Conservation (phyloP, 2,113 vertebrate genomes). For the Ibidorhyncha struthersii region DNA sequence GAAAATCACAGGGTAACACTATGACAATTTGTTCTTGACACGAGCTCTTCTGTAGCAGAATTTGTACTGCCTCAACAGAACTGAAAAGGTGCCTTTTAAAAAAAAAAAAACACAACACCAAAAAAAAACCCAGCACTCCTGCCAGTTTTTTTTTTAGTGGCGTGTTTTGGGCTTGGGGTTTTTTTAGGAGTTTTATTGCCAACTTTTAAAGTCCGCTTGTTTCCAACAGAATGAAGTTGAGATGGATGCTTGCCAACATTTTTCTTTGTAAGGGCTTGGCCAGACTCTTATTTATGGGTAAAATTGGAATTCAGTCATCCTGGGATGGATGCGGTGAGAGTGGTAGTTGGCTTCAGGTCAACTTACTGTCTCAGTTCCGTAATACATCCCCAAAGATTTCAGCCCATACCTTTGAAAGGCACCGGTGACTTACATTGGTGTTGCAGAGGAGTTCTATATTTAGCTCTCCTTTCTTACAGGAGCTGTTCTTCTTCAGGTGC, state of each 20-base stretch:
- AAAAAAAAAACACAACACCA: background rate
- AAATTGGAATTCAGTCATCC: background rate
- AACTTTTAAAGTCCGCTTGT: background rate
- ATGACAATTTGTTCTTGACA: background rate
- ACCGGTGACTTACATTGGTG: background rate
- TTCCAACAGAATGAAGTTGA: background rate
- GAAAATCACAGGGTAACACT: background rate
- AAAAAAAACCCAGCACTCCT: background rate
- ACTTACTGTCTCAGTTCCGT: background rate
- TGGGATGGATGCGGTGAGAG: background rate
- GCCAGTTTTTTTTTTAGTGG: background rate
- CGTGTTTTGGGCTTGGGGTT: background rate
- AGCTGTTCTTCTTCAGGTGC: background rate
- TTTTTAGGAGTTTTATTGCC: background rate
- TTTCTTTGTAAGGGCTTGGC: background rate
- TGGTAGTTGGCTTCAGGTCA: background rate
- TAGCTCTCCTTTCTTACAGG: background rate
- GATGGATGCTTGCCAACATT: background rate
- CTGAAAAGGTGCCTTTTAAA: slow-evolving; percentile 27
- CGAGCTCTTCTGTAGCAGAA: background rate
- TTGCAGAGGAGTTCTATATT: slow-evolving; percentile 15
- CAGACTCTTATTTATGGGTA: background rate
- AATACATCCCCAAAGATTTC: background rate
- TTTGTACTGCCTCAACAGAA: background rate
- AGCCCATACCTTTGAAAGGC: background rate